Evolutionary conservation across 1,140 invertebrate species (phyloP), one percentile per base, ranked within the genome.

Genomic region (Plectrocnemia conspersa): DNA sequence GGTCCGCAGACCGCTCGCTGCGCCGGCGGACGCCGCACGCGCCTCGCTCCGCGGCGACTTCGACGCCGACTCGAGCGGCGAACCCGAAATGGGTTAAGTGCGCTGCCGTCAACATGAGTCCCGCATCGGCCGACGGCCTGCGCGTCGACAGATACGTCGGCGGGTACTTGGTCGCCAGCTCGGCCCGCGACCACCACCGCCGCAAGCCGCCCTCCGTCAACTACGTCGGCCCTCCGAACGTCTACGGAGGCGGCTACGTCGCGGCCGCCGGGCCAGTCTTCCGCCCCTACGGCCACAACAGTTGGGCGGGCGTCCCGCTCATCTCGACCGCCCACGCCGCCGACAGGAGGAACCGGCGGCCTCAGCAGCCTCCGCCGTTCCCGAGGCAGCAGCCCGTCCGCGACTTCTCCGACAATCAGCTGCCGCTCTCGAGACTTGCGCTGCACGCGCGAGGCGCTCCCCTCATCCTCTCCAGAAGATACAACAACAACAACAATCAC

Each of bases 371-470:
- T 56, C 32, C 40, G 36, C 54, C 52, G 15, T 49, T 19, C 56
- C 52, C 52, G 58, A 45, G 53, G 59, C 56, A 67, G 68, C 48
- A 68, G 66, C 19, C 38, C n/a, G 64, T 75, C 53, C 73, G 75
- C 19, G 70, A 63, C n/a, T 63, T 38, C 63, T 69, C n/a, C 64
- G 72, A 58, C 41, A 54, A 58, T 11, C 72, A 65, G 41, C 77
- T 71, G 62, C 80, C 80, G 42, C 69, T 73, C 10, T 74, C 72
- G 19, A 71, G 84, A 61, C 68, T 88, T 47, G 86, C 85, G 2
- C 82, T 85, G 59, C 86, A 88, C 65, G 83, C 85, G 19, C 85
- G 87, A 63, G 86, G 86, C 15, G 83, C 83, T 29, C 86, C 86
- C 5, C 70, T 90, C 25, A 86, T 89, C 56, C 73, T 88, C 16